Conservation (phyloP, 2,113 vertebrate species). For the Lamprologus callipterus region DNA sequence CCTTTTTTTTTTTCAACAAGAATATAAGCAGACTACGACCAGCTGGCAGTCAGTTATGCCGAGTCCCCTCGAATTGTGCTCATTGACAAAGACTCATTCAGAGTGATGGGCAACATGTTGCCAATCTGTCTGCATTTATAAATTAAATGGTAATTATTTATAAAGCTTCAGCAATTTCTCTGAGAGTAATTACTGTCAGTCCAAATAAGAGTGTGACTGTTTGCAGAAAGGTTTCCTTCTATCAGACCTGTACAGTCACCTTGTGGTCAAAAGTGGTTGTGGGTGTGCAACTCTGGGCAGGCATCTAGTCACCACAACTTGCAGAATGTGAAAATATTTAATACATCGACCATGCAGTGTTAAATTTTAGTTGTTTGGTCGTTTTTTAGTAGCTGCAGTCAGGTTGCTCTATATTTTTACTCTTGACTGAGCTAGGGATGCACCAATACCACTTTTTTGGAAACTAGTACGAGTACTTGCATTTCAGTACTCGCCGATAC, state of each 20-base stretch:
- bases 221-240: background rate
- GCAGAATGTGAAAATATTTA: background rate
- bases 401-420: background rate
- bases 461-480: no score
- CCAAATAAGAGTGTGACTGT: background rate
- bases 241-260: background rate
- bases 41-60: background rate
- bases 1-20: background rate
- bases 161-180: background rate
- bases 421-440: background rate
- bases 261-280: background rate
- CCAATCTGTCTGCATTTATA: background rate
- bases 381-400: background rate
- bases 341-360: background rate
- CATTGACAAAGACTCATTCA: background rate
- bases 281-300: background rate
- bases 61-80: background rate
- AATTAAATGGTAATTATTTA: background rate
- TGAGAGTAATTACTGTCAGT: background rate
- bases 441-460: no score
- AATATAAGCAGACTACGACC: background rate
- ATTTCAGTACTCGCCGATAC: no score
- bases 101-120: background rate
- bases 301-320: background rate
- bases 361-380: background rate